These are phyloP conservation scores for Leucoraja ocellata DNA, from an alignment of 2,797 vertebrate genomes.

Conservation along the genomic window DNA sequence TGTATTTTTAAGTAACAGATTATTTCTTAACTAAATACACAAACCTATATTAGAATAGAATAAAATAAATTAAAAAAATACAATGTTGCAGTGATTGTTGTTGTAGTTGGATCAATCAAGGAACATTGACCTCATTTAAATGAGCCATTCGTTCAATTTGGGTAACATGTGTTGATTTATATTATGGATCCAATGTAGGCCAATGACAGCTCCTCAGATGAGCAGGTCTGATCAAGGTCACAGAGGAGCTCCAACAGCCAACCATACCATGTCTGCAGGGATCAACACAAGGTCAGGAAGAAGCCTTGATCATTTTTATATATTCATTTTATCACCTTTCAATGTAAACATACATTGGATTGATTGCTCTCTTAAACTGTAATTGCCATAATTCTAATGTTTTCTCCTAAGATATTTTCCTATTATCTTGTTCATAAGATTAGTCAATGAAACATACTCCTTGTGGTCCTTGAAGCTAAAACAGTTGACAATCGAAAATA, in stretches of 20 bases:
- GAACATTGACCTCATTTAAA: neutral
- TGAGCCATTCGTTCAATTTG: neutral
- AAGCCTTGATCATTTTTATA: slow-evolving; percentile 10
- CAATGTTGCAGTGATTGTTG: neutral
- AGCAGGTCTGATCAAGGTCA: slow-evolving; percentile 92
- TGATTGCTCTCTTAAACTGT: neutral
- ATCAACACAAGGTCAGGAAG: slow-evolving; percentile 75
- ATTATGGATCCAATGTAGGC: slow-evolving; percentile 57
- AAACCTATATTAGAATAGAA: neutral
- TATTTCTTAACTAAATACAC: neutral
- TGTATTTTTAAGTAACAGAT: neutral
- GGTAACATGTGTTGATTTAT: neutral
- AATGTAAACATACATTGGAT: neutral
- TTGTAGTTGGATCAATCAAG: neutral
- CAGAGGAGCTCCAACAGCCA: slow-evolving; percentile 84
- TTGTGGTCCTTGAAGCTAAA: neutral
- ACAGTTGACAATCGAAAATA: neutral
- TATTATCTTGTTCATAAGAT: neutral
- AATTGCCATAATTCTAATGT: neutral
- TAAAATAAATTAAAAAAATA: neutral
- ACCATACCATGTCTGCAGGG: slow-evolving; percentile 87
- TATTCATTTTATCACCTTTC: neutral
- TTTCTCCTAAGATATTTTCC: neutral
- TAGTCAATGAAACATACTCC: neutral
- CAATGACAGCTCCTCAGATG: slow-evolving; percentile 96